Conservation (phyloP, 2,888 invertebrate species). For the Netelia virgata region DNA sequence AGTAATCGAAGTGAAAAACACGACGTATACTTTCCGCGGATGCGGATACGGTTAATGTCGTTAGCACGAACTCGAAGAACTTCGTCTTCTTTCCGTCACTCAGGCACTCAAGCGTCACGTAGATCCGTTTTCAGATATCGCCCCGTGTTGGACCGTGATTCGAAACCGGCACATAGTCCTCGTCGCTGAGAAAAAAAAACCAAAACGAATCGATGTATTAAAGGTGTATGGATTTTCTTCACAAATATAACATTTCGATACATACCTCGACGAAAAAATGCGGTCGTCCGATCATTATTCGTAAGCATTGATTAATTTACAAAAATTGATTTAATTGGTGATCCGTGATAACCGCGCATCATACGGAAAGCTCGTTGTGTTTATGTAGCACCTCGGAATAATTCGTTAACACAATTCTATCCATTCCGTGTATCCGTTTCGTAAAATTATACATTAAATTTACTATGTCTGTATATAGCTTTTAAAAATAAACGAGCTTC, state of each 20-base stretch:
- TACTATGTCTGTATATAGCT: conserved; percentile 27
- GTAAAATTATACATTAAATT: conserved; percentile 23
- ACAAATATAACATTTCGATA: conserved; percentile 27
- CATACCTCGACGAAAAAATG: conserved; percentile 74
- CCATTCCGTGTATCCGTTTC: conserved; percentile 29
- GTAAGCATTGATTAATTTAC: conserved; percentile 76
- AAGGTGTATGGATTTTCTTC: conserved; percentile 4
- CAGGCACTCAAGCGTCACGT: conserved; percentile 57
- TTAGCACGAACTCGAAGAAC: conserved; percentile 48
- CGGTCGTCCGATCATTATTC: conserved; percentile 71
- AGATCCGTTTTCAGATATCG: conserved; percentile 67
- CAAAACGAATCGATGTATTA: conserved; percentile 9
- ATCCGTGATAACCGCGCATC: conserved; percentile 68
- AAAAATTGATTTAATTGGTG: conserved; percentile 64
- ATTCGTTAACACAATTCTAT: conserved; percentile 54
- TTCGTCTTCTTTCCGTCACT: conserved; percentile 51
- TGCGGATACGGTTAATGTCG: conserved; percentile 33
- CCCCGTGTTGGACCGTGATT: conserved; percentile 72
- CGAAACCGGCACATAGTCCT: conserved; percentile 48
- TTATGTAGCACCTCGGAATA: conserved; percentile 65
- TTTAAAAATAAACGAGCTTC: conserved; percentile 59
- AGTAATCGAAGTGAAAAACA: conserved; percentile 16
- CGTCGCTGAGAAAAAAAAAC: conserved; percentile 69
- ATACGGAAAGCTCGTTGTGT: conserved; percentile 59
- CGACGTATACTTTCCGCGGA: conserved; percentile 21